phyloP scores from a whole-genome alignment of 2,797 vertebrate species.

The Falco naumanni region DNA sequence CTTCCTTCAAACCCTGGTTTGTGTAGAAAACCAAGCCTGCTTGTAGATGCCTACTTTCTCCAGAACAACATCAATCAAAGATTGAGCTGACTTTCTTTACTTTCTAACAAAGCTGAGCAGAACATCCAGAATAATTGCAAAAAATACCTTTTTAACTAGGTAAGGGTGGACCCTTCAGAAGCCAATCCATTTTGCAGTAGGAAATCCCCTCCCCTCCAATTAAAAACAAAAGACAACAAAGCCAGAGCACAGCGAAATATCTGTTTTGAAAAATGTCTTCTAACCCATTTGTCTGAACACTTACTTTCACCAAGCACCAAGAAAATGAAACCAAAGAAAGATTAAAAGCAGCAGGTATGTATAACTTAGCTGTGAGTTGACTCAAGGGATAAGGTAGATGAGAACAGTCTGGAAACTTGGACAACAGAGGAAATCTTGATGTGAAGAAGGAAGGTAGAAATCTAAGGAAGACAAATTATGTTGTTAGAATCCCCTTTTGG shows the following conservation, averaged over 20 bases:
- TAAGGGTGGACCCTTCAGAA: not conserved
- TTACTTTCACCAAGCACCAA: not conserved
- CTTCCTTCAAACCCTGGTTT: not conserved
- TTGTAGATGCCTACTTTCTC: not conserved
- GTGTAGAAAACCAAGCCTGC: not conserved
- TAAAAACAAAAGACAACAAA: not conserved
- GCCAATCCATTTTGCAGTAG: not conserved
- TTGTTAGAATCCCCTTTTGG: not conserved
- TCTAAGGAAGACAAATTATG: not conserved
- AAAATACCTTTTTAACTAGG: not conserved
- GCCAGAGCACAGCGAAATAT: not conserved
- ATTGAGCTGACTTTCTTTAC: not conserved
- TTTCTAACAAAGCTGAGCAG: not conserved
- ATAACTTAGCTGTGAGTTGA: not conserved
- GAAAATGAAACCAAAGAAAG: not conserved
- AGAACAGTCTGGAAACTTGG: not conserved
- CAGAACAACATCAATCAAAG: not conserved
- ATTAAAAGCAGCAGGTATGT: not conserved
- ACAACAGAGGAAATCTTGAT: not conserved
- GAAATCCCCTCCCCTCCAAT: not conserved
- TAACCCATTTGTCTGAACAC: not conserved
- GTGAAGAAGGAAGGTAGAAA: not conserved
- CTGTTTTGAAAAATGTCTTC: not conserved
- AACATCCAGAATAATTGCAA: not conserved
- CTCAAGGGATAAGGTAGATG: not conserved